Evolutionary conservation across 1,140 invertebrate genomes (phyloP), one percentile per base, ranked within the genome.

Genomic region (Pachypsylla venusta): DNA sequence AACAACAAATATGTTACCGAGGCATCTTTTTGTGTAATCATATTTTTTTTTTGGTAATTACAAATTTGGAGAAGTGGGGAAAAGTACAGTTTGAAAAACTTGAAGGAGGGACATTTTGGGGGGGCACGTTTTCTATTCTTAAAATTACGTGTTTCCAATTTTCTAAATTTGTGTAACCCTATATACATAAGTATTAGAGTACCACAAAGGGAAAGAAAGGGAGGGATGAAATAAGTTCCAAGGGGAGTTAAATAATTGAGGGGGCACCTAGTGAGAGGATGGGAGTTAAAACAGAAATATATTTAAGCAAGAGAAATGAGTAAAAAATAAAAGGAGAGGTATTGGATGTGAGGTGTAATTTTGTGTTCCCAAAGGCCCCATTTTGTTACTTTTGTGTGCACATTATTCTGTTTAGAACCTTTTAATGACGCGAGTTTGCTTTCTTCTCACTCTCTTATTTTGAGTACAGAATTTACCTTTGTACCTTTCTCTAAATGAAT

Each of bases 361-460:
- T 35, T 35, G 30, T 35, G 4, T 48, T 48, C 42, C 42, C 42
- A 48, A 19, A 48, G 42, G 42, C 22, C 42, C n/a, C 42, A 48
- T 48, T 48, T 48, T 3, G 42, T 48, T 48, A 48, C 42, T 48
- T 48, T 3, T n/a, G 42, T 48, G 42, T 48, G 42, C 22, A 48
- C 42, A 48, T 48, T 48, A 48, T 19, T 10, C 7, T 35, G 30
- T 35, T n/a, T 35, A 10, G 7, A 35, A 19, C 42, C 3, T 48
- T 19, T 19, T 48, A 48, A 48, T n/a, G 42, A 48, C 42, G 4
- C n/a, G 7, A 48, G 42, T 35, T 35, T 16, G 10, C 30, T 35
- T n/a, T n/a, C n/a, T n/a, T n/a, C n/a, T n/a, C n/a, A n/a, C n/a
- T n/a, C n/a, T n/a, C n/a, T n/a, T n/a, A n/a, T n/a, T n/a, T n/a